Evolutionary conservation across 37 sponge, comb jelly and placozoan genomes (phyloP), one percentile per base, ranked within the genome.

Genomic region (Ephydatia muelleri): DNA sequence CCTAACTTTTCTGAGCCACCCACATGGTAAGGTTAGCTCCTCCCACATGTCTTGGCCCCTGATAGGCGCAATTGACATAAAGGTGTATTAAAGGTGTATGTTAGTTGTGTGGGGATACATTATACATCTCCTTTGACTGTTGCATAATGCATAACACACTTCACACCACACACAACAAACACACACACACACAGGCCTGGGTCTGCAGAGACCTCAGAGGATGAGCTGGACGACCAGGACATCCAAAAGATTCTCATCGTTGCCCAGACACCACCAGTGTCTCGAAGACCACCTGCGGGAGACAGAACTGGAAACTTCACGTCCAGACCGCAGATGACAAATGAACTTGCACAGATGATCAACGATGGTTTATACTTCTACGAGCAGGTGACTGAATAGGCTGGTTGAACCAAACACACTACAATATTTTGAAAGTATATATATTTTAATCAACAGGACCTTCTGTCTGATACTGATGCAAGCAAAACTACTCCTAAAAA

Each of bases 281-380:
- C 64, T 13, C 75, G 36, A 5, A 32, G 32, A 11, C 72, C 78
- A 0, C 92, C 88, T 4, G 77, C 77, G 11, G 89, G 94, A 25
- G 97, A 96, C 65, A 57, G 97, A 23, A 94, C 92, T 4, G 88
- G 87, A 3, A 87, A 66, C 35, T 77, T 73, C 75, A 76, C 36
- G 2, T 43, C 85, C 27, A 78, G 92, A 2, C 40, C 81, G 36
- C 93, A 95, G 35, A 66, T 97, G 79, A 91, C 94, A 0, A 37
- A 81, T 27, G 92, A 97, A 5, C 76, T 93, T 5, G 95, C 96
- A 31, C 83, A 97, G 39, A 81, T 96, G 72, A 99, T 99, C 72
- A 97, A 96, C 70, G 97, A 97, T 76, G 99, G 99, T 2, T 75
- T 99, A 48, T 99, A 88, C 75, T 91, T 87, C 39, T 99, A 95